These are phyloP conservation scores for Drosophila birchii DNA, from an alignment of 2,888 invertebrate genomes.

Conservation along the genomic window DNA sequence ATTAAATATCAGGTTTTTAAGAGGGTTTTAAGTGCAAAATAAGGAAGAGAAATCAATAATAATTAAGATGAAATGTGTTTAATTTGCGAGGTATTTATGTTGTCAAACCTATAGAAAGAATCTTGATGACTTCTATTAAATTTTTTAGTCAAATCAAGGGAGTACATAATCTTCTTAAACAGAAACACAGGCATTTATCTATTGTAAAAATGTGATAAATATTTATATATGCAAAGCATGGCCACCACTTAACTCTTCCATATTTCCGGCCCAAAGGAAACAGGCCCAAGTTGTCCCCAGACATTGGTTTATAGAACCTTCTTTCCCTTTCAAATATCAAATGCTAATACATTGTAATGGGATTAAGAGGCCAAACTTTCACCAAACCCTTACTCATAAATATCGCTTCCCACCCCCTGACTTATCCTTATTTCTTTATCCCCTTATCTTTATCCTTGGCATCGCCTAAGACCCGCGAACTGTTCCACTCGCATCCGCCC, in stretches of 20 bases:
- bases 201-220: background rate
- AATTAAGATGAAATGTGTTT: background rate
- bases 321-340: background rate
- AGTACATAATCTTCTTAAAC: background rate
- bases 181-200: background rate
- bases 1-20: slow-evolving; percentile 4
- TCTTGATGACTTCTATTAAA: too few relatives aligned
- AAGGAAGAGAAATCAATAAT: background rate
- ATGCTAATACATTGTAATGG: slow-evolving; percentile 23
- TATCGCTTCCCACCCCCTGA: slow-evolving; percentile 2
- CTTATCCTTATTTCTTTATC: background rate
- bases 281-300: slow-evolving; percentile 1
- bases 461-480: slow-evolving; percentile 4
- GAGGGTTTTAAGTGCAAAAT: background rate
- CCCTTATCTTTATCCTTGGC: slow-evolving; percentile 28
- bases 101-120: background rate
- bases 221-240: background rate
- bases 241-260: too few relatives aligned
- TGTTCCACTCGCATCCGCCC: slow-evolving; percentile 26
- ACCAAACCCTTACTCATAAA: slow-evolving; percentile 10
- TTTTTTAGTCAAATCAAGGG: background rate
- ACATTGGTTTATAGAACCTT: background rate
- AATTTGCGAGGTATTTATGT: background rate
- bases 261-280: background rate
- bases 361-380: slow-evolving; percentile 7